Base-by-base conservation (phyloP, 2,888 invertebrate genomes). In the Aproaerema taeniolella region DNA sequence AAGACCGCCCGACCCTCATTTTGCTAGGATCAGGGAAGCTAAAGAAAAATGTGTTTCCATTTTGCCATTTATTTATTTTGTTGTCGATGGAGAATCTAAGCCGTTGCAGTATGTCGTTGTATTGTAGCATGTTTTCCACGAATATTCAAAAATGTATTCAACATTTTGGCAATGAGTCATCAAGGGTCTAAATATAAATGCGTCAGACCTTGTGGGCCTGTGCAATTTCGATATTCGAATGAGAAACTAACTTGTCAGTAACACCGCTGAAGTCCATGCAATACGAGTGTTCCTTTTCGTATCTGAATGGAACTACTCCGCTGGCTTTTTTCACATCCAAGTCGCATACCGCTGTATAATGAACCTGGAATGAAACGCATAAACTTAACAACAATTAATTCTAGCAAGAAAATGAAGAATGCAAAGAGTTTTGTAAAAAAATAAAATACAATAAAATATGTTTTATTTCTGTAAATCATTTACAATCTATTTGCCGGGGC, bases 241-340 rank as follows among this genome's bases (percentile, higher is more conserved):
- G n/a, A n/a, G n/a, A n/a, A n/a, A 31, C 35, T 43, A 50, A 73
- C 74, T 51, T 59, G 9, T 61, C 51, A n/a, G 67, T 69, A 7
- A 55, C 46, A 7, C 77, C 77, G 42, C 77, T 75, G 41, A 71
- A 77, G 32, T 74, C 74, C 59, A 70, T 67, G 13, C 67, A 68
- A 31, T 53, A 67, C n/a, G 41, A 4, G 5, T 6, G 4, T 6
- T 20, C 20, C 20, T 20, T 8, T 1, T 28, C 13, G 9, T 34
- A 41, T 1, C 41, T 17, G n/a, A n/a, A n/a, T 2, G 48, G 13
- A 12, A 52, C 33, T 0, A 52, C 38, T 10, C 62, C 64, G 2
- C 47, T 49, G 3, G 62, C 61, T 32, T 42, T 61, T 29, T 61
- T 66, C 0, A 57, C 47, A 14, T 68, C 68, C 1, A 47, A 39